Conservation (phyloP, 2,888 invertebrate genomes). For the Dusona sp. region DNA sequence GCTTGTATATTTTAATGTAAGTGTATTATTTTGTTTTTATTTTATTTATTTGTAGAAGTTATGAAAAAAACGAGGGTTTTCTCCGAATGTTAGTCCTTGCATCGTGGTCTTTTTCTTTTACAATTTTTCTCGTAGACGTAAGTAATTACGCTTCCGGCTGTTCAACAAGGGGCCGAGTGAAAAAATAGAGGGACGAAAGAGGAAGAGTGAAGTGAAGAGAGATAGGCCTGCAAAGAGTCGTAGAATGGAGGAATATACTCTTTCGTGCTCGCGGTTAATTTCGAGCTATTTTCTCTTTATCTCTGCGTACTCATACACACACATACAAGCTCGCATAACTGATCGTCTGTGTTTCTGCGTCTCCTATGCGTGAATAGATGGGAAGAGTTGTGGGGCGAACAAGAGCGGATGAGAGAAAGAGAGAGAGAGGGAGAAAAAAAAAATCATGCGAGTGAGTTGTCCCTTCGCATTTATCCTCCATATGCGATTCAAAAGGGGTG, state of each 20-base stretch:
- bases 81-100: not conserved
- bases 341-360: slow-evolving; percentile 40
- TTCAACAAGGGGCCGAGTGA: slow-evolving; percentile 74
- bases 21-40: not conserved
- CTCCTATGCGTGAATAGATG: slow-evolving; percentile 37
- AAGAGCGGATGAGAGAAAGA: slow-evolving; percentile 42
- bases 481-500: slow-evolving; percentile 58
- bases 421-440: slow-evolving; percentile 48
- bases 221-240: slow-evolving; percentile 52
- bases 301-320: slow-evolving; percentile 40
- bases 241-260: slow-evolving; percentile 53
- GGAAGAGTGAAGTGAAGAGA: slow-evolving; percentile 59
- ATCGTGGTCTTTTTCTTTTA: not conserved
- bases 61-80: not conserved
- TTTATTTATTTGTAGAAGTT: not conserved
- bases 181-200: slow-evolving; percentile 61
- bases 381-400: slow-evolving; percentile 10
- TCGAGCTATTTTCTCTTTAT: slow-evolving; percentile 66
- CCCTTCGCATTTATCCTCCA: slow-evolving; percentile 63
- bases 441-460: slow-evolving; percentile 56
- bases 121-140: slow-evolving; percentile 72
- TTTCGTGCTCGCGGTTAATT: slow-evolving; percentile 63
- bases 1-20: too few species aligned
- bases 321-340: not conserved
- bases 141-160: slow-evolving; percentile 81